Percentiles rank a stretch among this genome's conserved stretches.
Evolutionary conservation across 2,113 vertebrate genomes (phyloP).

Genomic region (Neodon shergylaensis): DNA sequence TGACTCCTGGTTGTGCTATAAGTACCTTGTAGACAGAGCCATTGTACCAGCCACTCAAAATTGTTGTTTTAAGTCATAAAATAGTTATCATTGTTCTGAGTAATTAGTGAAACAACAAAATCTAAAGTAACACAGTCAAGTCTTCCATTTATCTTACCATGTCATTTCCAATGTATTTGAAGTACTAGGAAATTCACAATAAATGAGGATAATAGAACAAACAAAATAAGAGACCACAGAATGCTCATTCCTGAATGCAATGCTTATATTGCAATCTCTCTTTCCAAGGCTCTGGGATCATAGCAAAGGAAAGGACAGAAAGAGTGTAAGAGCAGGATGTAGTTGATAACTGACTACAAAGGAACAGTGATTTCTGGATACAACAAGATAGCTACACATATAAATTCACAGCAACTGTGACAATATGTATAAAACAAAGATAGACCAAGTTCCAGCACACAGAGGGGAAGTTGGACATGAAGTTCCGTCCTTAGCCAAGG

Average conservation of each 20-base stretch:
- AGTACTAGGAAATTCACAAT: neutral
- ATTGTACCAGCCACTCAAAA: neutral
- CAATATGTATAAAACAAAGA: neutral
- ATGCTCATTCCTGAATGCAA: neutral
- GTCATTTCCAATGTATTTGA: neutral
- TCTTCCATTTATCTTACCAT: neutral
- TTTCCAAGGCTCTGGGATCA: neutral
- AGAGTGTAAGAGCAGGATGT: neutral
- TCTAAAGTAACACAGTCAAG: neutral
- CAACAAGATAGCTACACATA: neutral
- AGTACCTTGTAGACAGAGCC: neutral
- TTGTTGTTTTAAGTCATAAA: slow-evolving; percentile 4
- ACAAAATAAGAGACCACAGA: neutral
- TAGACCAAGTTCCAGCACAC: neutral
- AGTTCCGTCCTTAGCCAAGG: neutral
- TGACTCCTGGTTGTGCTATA: neutral
- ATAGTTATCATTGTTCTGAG: neutral
- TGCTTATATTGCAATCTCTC: neutral
- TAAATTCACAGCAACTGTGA: neutral
- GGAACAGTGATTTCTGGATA: neutral
- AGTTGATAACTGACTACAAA: neutral
- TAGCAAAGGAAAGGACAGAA: neutral
- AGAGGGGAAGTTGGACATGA: neutral
- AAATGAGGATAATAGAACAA: neutral
- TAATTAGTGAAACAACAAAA: neutral